Conservation (phyloP, 1,140 invertebrate species). For the Pinna nobilis region DNA sequence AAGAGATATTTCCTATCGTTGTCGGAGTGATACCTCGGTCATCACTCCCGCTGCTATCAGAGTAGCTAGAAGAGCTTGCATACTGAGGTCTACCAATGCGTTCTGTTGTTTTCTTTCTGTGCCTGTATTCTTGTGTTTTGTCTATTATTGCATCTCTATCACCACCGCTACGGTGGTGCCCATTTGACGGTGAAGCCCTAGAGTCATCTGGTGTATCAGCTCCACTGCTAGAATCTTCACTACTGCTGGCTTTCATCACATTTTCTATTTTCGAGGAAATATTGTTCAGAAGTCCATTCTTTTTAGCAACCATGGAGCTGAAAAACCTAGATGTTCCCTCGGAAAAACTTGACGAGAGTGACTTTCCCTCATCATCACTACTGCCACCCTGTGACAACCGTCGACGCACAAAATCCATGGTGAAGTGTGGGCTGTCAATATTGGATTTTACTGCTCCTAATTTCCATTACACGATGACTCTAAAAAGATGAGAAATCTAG, state of each 20-base stretch:
- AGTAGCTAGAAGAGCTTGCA: slow-evolving; percentile 44
- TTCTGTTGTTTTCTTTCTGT: slow-evolving; percentile 14
- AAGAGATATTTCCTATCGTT: slow-evolving; percentile 65
- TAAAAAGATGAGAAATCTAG: no score
- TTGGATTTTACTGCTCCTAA: no score
- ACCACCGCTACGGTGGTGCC: slow-evolving; percentile 18
- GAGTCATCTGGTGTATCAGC: slow-evolving; percentile 20
- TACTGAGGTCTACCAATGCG: slow-evolving; percentile 21
- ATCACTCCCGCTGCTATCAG: slow-evolving; percentile 48
- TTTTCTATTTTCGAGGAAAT: slow-evolving; percentile 66
- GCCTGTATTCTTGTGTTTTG: slow-evolving; percentile 3
- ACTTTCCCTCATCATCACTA: slow-evolving; percentile 51
- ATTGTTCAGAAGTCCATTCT: slow-evolving; percentile 70
- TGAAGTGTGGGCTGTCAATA: no score
- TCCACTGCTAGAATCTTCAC: slow-evolving; percentile 33
- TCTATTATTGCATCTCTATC: slow-evolving; percentile 7
- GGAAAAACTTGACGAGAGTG: slow-evolving; percentile 60
- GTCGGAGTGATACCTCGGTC: slow-evolving; percentile 39
- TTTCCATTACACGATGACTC: no score
- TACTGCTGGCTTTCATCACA: slow-evolving; percentile 54
- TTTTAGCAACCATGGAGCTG: slow-evolving; percentile 68
- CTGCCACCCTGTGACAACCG: slow-evolving; percentile 43
- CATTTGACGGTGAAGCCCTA: slow-evolving; percentile 15
- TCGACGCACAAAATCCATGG: slow-evolving; percentile 38
- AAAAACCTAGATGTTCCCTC: slow-evolving; percentile 71